Percentiles rank a stretch among this genome's conserved stretches.
phyloP scores from a whole-genome alignment of 2,113 vertebrate genomes.

The Vicugna pacos region DNA sequence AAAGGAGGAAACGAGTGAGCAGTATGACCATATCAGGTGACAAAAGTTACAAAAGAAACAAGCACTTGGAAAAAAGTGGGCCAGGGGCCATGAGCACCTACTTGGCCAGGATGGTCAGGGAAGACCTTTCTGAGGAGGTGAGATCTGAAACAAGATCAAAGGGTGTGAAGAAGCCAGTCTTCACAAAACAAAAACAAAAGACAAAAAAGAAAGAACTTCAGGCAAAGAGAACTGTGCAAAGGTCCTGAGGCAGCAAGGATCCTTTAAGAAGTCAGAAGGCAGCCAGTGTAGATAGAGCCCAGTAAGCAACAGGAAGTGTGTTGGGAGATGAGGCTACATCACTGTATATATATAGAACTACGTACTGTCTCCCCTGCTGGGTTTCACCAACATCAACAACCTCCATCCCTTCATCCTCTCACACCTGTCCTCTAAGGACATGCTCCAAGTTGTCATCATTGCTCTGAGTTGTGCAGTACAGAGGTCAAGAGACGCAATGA shows the following conservation, averaged over 20 bases:
- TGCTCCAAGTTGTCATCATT: background rate
- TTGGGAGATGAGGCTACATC: background rate
- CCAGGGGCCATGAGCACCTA: background rate
- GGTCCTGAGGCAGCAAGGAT: background rate
- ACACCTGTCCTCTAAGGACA: no score
- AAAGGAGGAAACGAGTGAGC: background rate
- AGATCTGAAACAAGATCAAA: background rate
- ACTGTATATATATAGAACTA: no score
- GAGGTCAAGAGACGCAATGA: background rate
- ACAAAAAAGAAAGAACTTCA: background rate
- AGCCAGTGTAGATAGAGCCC: background rate
- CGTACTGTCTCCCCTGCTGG: no score
- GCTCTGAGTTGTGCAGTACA: background rate
- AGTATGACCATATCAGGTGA: background rate
- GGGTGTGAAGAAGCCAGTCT: background rate
- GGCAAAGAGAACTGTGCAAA: background rate
- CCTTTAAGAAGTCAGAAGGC: background rate
- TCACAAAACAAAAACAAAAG: background rate
- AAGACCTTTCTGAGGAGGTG: background rate
- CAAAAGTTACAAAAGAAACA: background rate
- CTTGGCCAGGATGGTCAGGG: background rate
- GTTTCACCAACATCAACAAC: background rate
- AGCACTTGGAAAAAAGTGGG: background rate
- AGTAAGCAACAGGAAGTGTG: background rate
- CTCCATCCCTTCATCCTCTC: background rate